Conservation (phyloP, 53 echinoderm and acorn worm species). For the Temnopleurus reevesii region DNA sequence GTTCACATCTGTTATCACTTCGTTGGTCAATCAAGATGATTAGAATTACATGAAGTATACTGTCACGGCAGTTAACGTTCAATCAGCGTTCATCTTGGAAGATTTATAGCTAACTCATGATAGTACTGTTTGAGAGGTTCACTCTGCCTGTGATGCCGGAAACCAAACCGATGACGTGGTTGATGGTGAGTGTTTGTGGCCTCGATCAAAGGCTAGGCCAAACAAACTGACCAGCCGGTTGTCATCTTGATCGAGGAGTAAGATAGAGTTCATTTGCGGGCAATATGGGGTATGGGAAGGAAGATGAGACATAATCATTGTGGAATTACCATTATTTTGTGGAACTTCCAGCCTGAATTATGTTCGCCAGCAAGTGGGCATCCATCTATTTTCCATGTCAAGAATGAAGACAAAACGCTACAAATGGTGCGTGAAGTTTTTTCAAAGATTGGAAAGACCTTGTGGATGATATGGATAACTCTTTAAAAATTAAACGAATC, state of each 20-base stretch:
- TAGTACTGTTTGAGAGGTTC: not conserved
- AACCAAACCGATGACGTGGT: not conserved
- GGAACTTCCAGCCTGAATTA: too few species aligned
- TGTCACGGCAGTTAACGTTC: constrained; percentile 2
- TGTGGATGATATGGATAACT: too few species aligned
- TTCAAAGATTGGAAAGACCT: too few species aligned
- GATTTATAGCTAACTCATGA: constrained; percentile 13
- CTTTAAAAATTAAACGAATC: too few species aligned
- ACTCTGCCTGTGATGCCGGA: not conserved
- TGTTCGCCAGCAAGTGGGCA: too few species aligned
- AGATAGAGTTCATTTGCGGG: not conserved
- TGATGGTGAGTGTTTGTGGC: not conserved
- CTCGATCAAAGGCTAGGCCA: too few species aligned
- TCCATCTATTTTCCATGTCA: too few species aligned
- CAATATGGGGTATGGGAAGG: not conserved
- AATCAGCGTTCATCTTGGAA: not conserved
- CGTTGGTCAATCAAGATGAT: constrained; percentile 6
- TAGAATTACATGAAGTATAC: not conserved
- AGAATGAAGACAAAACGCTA: too few species aligned
- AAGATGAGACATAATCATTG: not conserved
- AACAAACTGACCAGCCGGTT: not conserved
- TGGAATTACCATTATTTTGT: not conserved
- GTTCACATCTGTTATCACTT: not conserved
- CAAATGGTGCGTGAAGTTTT: too few species aligned
- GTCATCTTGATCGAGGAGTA: not conserved